Percentiles rank a stretch among this genome's conserved stretches.
Evolutionary conservation across 2,113 vertebrate genomes (phyloP).

Genomic region (Podarcis raffonei): DNA sequence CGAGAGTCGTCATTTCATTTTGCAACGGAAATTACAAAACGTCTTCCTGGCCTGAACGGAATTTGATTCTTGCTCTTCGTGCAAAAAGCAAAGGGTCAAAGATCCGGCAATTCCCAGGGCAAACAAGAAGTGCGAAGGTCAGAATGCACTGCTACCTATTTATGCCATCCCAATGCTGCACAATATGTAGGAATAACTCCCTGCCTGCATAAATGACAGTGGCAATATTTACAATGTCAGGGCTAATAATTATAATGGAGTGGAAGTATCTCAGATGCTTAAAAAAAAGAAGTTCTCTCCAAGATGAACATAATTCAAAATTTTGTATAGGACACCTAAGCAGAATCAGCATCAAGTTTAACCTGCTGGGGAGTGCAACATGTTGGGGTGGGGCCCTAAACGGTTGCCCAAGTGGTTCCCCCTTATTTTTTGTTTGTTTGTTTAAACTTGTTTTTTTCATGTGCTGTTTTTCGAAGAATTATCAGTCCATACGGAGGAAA

Average conservation of each 20-base stretch:
- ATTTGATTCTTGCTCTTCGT: not conserved
- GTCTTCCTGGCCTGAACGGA: not conserved
- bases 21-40: not conserved
- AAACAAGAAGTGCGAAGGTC: not conserved
- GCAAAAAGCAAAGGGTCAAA: not conserved
- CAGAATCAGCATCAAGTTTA: not conserved
- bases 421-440: too few species aligned
- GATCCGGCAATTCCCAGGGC: not conserved
- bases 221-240: not conserved
- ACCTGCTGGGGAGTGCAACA: not conserved
- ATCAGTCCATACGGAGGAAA: not conserved
- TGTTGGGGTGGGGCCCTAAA: too few species aligned
- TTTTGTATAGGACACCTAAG: not conserved
- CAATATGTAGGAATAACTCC: too few species aligned
- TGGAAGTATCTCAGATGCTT: not conserved
- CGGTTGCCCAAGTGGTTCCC: too few species aligned
- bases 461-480: not conserved
- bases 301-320: not conserved
- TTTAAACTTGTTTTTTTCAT: not conserved
- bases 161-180: not conserved
- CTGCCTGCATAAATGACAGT: not conserved
- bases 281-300: too few species aligned
- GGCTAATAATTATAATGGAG: too few species aligned
- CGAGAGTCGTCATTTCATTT: not conserved
- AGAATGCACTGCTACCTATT: not conserved